Evolutionary conservation across 2,888 invertebrate species (phyloP).

Genomic region (Horisme vitalbata): DNA sequence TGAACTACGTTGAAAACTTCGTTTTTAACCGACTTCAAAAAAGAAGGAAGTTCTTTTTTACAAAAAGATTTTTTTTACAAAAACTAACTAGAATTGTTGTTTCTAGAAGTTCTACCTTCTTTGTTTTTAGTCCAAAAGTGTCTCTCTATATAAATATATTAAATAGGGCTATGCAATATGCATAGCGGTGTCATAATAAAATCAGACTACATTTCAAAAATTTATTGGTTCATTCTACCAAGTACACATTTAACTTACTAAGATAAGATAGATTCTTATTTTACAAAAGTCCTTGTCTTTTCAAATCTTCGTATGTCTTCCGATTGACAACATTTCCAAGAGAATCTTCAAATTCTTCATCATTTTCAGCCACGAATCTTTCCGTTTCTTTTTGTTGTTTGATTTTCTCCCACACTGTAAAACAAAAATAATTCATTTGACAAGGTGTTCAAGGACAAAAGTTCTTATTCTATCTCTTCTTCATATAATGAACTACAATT

Average conservation of each 20-base stretch:
- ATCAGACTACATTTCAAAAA: neutral
- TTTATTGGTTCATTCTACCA: neutral
- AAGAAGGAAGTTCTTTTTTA: no score
- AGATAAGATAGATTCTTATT: slow-evolving; percentile 6
- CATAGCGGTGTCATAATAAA: no score
- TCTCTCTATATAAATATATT: no score
- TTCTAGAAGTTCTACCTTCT: no score
- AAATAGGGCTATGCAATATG: no score
- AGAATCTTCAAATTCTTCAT: slow-evolving; percentile 99
- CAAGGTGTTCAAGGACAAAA: neutral
- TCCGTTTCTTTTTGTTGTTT: slow-evolving; percentile 97
- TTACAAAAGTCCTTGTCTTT: slow-evolving; percentile 97
- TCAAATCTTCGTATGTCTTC: slow-evolving; percentile 99
- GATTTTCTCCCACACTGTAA: slow-evolving; percentile 97
- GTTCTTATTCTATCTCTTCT: no score
- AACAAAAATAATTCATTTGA: slow-evolving; percentile 31
- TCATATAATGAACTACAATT: no score
- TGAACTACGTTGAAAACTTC: no score
- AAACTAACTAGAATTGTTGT: no score
- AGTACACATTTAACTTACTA: neutral
- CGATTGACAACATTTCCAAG: slow-evolving; percentile 99
- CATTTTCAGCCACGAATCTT: slow-evolving; percentile 97
- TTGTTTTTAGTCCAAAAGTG: no score
- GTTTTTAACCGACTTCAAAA: no score
- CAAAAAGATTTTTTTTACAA: no score